Percentiles rank a stretch among this genome's conserved stretches.
Conservation (phyloP, 2,113 vertebrate genomes). For the Pterocles gutturalis region DNA sequence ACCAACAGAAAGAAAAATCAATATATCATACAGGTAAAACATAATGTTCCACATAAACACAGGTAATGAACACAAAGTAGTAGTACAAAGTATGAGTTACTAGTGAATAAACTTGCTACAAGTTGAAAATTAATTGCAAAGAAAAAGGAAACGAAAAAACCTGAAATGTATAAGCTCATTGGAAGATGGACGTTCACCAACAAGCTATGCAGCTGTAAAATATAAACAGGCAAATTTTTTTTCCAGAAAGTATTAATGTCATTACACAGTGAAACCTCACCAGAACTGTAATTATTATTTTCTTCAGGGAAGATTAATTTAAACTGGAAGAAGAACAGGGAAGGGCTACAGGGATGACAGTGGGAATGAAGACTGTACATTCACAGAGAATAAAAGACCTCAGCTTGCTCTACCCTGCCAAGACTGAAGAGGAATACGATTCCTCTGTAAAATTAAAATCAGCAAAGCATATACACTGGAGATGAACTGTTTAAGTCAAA, state of each 20-base stretch:
- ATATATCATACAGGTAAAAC: neutral
- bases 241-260: neutral
- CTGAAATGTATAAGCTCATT: neutral
- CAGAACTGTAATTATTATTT: neutral
- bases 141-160: neutral
- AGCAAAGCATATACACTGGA: constrained; percentile 21
- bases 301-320: neutral
- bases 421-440: neutral
- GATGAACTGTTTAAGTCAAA: constrained; percentile 50
- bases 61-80: neutral
- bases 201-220: neutral
- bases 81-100: neutral
- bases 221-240: neutral
- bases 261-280: neutral
- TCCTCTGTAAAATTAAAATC: neutral
- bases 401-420: neutral
- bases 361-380: neutral
- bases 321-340: neutral
- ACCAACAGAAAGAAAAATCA: neutral
- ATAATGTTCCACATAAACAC: neutral
- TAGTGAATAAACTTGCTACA: neutral
- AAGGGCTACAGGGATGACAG: neutral
- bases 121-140: neutral
- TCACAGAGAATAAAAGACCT: neutral
- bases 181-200: neutral